Conservation (phyloP, 2,113 vertebrate genomes). For the Sminthopsis crassicaudata region DNA sequence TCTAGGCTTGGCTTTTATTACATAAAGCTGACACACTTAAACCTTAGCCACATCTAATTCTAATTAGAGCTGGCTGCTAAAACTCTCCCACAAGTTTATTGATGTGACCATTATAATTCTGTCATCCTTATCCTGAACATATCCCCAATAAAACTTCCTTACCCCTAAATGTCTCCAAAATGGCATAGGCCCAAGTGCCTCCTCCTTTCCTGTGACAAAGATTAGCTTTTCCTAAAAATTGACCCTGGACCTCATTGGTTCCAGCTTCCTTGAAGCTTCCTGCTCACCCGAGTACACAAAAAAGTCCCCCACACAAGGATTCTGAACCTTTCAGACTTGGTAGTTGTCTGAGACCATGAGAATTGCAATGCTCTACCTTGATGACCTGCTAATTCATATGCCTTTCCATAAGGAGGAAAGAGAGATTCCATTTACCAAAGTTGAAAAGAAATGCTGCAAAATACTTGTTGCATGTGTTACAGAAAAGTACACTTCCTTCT, state of each 20-base stretch:
- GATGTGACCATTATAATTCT: not conserved
- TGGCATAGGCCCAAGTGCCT: not conserved
- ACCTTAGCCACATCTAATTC: not conserved
- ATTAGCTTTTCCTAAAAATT: not conserved
- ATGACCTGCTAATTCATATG: not conserved
- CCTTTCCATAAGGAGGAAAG: not conserved
- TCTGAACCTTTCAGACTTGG: too few relatives aligned
- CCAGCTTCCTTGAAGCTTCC: not conserved
- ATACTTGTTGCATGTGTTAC: not conserved
- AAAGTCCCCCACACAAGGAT: not conserved
- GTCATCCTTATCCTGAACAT: not conserved
- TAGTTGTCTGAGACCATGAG: not conserved
- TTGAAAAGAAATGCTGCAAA: not conserved
- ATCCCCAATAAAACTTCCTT: not conserved
- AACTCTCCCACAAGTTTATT: not conserved
- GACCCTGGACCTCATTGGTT: not conserved
- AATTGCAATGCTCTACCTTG: not conserved
- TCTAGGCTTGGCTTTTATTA: not conserved
- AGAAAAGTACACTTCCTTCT: not conserved
- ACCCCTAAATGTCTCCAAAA: not conserved
- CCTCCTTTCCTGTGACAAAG: not conserved
- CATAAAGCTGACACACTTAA: not conserved
- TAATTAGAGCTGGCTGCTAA: not conserved
- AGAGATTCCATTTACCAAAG: not conserved
- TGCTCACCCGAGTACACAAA: not conserved